Evolutionary conservation across 2,113 vertebrate genomes (phyloP).

Genomic region (Phrynosoma platyrhinos): DNA sequence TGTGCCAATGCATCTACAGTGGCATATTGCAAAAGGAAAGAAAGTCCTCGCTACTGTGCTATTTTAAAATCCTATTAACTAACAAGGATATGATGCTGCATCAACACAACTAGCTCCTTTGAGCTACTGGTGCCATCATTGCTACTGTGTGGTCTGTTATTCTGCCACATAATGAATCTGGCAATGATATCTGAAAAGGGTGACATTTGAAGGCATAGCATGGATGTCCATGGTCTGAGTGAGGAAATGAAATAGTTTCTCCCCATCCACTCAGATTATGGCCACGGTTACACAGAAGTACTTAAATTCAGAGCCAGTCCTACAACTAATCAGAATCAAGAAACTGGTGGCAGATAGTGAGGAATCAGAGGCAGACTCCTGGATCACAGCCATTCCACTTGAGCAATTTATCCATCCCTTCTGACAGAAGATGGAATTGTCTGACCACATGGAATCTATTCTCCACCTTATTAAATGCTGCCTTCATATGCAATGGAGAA

Average conservation of each 20-base stretch:
- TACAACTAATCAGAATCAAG: no score
- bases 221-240: not conserved
- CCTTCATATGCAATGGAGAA: no score
- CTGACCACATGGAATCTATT: no score
- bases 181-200: not conserved
- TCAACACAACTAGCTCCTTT: not conserved
- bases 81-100: not conserved
- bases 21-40: not conserved
- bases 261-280: not conserved
- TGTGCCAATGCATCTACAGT: not conserved
- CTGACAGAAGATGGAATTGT: no score
- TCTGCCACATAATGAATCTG: not conserved
- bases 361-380: no score
- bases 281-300: no score
- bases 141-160: not conserved
- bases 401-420: no score
- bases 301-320: no score
- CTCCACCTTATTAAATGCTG: no score
- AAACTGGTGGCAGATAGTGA: no score
- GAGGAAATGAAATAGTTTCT: no score
- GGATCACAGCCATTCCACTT: no score
- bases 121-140: not conserved
- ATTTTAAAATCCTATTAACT: not conserved
- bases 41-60: not conserved
- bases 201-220: not conserved